A percentile compares a stretch with the other conserved stretches of the same genome.
Evolutionary conservation across 2,113 vertebrate genomes (phyloP).

Genomic region (Thermophis baileyi): DNA sequence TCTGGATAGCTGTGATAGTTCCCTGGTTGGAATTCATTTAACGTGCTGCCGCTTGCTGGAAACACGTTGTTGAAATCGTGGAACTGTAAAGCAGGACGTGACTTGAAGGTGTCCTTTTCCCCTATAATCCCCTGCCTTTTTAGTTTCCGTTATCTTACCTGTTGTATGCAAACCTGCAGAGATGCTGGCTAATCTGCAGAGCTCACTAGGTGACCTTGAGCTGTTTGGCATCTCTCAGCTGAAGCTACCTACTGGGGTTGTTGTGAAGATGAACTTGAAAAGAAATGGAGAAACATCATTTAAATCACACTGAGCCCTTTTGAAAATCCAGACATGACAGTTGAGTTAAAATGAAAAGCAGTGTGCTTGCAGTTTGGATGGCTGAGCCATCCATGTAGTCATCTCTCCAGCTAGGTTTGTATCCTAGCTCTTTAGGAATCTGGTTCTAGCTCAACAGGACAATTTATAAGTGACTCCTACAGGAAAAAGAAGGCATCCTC

Average conservation of each 20-base stretch:
- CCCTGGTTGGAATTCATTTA: neutral
- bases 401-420: neutral
- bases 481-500: neutral
- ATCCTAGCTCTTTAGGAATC: neutral
- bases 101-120: neutral
- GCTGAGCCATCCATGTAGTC: neutral
- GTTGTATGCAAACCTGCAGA: neutral
- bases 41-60: too few species aligned
- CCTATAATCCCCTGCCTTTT: neutral
- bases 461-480: neutral
- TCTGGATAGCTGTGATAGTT: neutral
- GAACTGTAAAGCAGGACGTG: neutral
- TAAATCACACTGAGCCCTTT: neutral
- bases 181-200: neutral
- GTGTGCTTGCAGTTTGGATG: too few species aligned
- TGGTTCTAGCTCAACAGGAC: neutral
- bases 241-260: neutral
- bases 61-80: neutral
- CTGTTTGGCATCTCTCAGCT: neutral
- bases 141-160: neutral
- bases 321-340: neutral
- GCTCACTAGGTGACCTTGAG: neutral
- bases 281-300: neutral
- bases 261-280: neutral
- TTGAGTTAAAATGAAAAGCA: neutral